Percentiles rank a stretch among this genome's conserved stretches.
phyloP scores from a whole-genome alignment of 2,797 vertebrate genomes.

The Eulemur albifrons region DNA sequence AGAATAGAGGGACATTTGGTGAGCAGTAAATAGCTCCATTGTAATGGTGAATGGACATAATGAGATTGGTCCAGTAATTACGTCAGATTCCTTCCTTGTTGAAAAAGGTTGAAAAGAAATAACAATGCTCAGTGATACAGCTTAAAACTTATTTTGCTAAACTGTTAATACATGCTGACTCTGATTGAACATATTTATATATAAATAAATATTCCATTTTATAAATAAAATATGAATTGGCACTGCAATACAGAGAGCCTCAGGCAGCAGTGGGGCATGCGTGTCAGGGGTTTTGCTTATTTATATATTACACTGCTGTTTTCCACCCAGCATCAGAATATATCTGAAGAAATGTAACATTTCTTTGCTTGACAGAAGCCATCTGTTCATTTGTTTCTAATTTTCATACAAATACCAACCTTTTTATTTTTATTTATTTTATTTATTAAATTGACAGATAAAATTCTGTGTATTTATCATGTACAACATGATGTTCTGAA shows the following conservation, averaged over 20 bases:
- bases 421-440: background rate
- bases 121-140: background rate
- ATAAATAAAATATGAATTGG: conserved; percentile 62
- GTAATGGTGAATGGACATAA: background rate
- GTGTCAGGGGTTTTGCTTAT: conserved; percentile 66
- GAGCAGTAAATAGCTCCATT: background rate
- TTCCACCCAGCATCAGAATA: conserved; percentile 55
- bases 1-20: background rate
- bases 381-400: conserved; percentile 79
- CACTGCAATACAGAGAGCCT: background rate
- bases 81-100: background rate
- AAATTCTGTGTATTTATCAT: background rate
- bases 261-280: background rate
- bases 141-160: background rate
- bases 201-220: conserved; percentile 53
- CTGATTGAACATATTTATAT: conserved; percentile 38
- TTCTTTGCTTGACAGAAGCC: conserved; percentile 59
- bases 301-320: conserved; percentile 55
- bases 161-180: conserved; percentile 62
- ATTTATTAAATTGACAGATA: background rate
- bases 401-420: conserved; percentile 43
- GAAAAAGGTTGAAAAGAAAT: background rate
- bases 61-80: background rate
- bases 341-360: conserved; percentile 68
- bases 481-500: background rate